A percentile compares a stretch with the other conserved stretches of the same genome.
Conservation (phyloP, 2,113 vertebrate genomes). For the Plecotus auritus region DNA sequence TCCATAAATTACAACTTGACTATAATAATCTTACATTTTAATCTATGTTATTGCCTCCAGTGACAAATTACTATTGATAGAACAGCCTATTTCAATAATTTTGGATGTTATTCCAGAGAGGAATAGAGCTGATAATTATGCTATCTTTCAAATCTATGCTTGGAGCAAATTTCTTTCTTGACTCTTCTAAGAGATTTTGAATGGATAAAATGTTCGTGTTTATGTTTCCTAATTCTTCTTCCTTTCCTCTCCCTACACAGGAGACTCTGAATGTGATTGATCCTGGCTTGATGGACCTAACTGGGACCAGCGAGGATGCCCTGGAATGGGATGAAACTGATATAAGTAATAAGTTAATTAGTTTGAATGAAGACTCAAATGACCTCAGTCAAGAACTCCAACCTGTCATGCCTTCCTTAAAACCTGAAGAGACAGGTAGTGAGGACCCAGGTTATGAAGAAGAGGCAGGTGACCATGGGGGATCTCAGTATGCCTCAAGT, state of each 20-base stretch:
- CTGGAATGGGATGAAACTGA: constrained; percentile 99
- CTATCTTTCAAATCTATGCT: constrained; percentile 21
- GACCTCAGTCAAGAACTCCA: constrained; percentile 80
- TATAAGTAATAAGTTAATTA: constrained; percentile 89
- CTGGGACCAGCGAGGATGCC: constrained; percentile 87
- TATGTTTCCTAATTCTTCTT: constrained; percentile 18
- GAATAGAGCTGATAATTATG: background rate
- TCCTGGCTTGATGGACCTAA: constrained; percentile 89
- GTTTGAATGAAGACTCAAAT: constrained; percentile 83
- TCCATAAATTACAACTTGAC: background rate
- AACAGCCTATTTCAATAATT: constrained; percentile 39
- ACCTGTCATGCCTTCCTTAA: constrained; percentile 66
- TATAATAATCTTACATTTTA: constrained; percentile 24
- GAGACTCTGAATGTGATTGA: constrained; percentile 90
- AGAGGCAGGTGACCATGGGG: constrained; percentile 48
- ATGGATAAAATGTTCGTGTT: background rate
- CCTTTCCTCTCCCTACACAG: constrained; percentile 74
- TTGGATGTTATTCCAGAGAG: constrained; percentile 29
- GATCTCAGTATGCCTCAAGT: constrained; percentile 66
- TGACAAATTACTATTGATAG: constrained; percentile 65
- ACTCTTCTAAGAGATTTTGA: constrained; percentile 36
- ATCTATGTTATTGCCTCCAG: background rate
- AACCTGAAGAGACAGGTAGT: constrained; percentile 62
- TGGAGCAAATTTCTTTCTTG: constrained; percentile 23
- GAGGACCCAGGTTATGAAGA: constrained; percentile 70